Percentiles rank a stretch among this genome's conserved stretches.
Conservation (phyloP, 2,888 invertebrate genomes). For the Brachylomia viminalis region DNA sequence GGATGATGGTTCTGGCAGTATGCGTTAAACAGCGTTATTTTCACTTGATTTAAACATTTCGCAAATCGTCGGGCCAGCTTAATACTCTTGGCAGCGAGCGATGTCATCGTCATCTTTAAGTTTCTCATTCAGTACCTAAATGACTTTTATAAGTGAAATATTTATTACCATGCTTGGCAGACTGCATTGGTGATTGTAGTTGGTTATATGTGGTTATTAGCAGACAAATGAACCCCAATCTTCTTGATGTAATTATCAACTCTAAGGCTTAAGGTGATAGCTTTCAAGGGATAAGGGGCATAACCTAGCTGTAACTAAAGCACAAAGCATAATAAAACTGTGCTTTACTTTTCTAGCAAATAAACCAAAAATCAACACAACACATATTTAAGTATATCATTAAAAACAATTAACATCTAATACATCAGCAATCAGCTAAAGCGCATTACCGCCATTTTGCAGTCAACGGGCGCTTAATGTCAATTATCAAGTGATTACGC, state of each 20-base stretch:
- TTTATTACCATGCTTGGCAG: neutral
- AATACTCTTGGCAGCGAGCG: too few relatives aligned
- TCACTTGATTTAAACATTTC: too few relatives aligned
- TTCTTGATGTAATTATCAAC: neutral
- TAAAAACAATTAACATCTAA: conserved; percentile 53
- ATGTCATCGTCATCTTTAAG: too few relatives aligned
- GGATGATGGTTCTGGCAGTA: too few relatives aligned
- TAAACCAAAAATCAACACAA: neutral
- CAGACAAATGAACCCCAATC: neutral
- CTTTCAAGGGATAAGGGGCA: neutral
- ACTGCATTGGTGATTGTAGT: neutral
- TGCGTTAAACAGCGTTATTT: too few relatives aligned
- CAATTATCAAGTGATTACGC: conserved; percentile 85
- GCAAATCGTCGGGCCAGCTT: too few relatives aligned
- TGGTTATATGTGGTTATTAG: neutral
- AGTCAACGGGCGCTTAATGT: conserved; percentile 73
- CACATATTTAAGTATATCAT: conserved; percentile 31
- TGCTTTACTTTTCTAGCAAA: neutral
- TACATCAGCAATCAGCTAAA: conserved; percentile 64
- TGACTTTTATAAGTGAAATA: too few relatives aligned
- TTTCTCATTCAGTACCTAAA: too few relatives aligned
- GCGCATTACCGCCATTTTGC: conserved; percentile 77
- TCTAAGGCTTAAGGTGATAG: neutral
- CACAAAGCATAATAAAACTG: too few relatives aligned
- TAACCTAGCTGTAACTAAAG: neutral